Evolutionary conservation across 2,113 vertebrate genomes (phyloP), one percentile per base, ranked within the genome.

Genomic region (Melanerpes aurifrons): DNA sequence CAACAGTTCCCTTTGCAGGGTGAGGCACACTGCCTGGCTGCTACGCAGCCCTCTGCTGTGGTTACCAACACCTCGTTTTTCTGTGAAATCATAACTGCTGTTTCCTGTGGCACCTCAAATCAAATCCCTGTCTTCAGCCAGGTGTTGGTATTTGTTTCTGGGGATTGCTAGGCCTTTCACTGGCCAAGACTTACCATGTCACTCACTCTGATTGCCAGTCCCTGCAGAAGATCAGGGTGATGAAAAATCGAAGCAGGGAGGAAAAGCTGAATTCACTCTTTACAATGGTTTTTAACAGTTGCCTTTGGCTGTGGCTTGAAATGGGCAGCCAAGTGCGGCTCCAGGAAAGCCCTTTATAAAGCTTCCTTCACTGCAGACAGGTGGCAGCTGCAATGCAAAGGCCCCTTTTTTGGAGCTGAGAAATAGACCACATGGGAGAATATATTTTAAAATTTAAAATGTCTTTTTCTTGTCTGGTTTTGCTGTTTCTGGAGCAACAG

Each of bases 351-450:
- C 82, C 82, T 93, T 74, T 58, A 82, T 37, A 80, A 96, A 95
- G 93, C 93, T 89, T 93, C 50, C 76, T 74, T 54, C 73, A 54
- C 29, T 87, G 93, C 82, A 93, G 92, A 95, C 95, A 96, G 96
- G 96, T 95, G 94, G 94, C 96, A 97, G 96, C 95, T 97, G 96
- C 67, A 67, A 29, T 15, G 90, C 84, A 92, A 95, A 96, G 90
- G 77, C 94, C 86, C 58, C 89, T 93, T 94, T 92, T 90, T 92
- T 90, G 58, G 73, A 37, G 87, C 69, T 86, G 93, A 94, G 89
- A 89, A 90, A 91, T 35, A 81, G 94, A 93, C 87, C 94, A 85
- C 92, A 95, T 87, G 96, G 93, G 93, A 96, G 64, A 56, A 62
- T 57, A 79, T 68, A 88, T 90, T 94, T 80, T 54, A 96, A 93